phyloP scores from a whole-genome alignment of 1,140 invertebrate genomes.

The Polypedilum pembai region DNA sequence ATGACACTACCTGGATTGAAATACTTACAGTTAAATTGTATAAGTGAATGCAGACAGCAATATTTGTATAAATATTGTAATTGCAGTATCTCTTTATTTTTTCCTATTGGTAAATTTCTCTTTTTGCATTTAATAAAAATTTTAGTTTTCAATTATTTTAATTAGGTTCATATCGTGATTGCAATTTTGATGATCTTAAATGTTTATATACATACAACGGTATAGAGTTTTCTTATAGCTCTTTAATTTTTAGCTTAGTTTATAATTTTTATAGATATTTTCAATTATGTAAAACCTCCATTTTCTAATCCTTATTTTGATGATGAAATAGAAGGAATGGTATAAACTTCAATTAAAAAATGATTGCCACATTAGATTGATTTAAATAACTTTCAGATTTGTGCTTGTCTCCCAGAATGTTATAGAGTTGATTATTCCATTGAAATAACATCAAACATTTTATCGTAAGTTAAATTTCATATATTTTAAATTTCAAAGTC shows the following conservation, averaged over 20 bases:
- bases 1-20: conserved; percentile 30
- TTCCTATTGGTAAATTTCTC: conserved; percentile 38
- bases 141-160: neutral
- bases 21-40: conserved; percentile 35
- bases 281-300: conserved; percentile 37
- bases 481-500: neutral
- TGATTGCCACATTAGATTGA: too few species aligned
- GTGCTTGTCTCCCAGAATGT: conserved; percentile 41
- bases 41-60: conserved; percentile 41
- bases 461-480: neutral
- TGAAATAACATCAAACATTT: conserved; percentile 36
- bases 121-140: neutral
- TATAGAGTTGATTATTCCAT: conserved; percentile 39
- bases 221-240: conserved; percentile 30
- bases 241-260: neutral
- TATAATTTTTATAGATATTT: neutral
- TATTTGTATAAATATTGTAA: conserved; percentile 40
- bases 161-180: conserved; percentile 35
- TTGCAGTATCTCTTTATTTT: conserved; percentile 41
- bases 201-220: conserved; percentile 39
- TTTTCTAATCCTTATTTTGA: conserved; percentile 37
- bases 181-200: conserved; percentile 36
- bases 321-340: conserved; percentile 37
- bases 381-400: too few species aligned
- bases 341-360: too few species aligned